Percentiles rank a stretch among this genome's conserved stretches.
Evolutionary conservation across 1,140 invertebrate species (phyloP).

Genomic region (Drosophila kanapiae): DNA sequence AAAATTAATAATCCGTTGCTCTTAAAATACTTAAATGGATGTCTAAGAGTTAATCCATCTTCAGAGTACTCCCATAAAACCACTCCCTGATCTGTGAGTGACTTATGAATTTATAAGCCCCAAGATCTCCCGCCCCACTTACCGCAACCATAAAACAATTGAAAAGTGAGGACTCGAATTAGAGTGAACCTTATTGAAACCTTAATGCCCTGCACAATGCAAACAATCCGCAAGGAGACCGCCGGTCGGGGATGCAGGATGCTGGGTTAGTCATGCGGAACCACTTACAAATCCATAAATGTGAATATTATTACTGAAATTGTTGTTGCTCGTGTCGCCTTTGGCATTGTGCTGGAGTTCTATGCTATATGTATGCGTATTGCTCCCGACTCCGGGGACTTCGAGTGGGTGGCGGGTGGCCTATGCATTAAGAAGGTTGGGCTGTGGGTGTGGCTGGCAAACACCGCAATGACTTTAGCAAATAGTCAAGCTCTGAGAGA

Average conservation of each 20-base stretch:
- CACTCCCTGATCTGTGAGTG: constrained; percentile 62
- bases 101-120: constrained; percentile 77
- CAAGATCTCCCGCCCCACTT: constrained; percentile 10
- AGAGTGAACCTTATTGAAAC: constrained; percentile 76
- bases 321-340: constrained; percentile 56
- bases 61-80: neutral
- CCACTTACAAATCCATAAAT: constrained; percentile 84
- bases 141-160: constrained; percentile 54
- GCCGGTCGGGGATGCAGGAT: constrained; percentile 41
- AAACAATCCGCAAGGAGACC: constrained; percentile 17
- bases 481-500: constrained; percentile 71
- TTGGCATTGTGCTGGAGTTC: constrained; percentile 58
- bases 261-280: constrained; percentile 73
- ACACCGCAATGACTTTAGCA: constrained; percentile 81
- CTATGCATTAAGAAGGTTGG: neutral
- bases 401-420: constrained; percentile 28
- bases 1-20: neutral
- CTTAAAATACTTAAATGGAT: no score
- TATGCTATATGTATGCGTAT: constrained; percentile 19
- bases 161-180: constrained; percentile 68
- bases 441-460: constrained; percentile 26
- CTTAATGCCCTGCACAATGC: constrained; percentile 48
- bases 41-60: neutral
- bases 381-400: constrained; percentile 44
- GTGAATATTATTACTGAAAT: constrained; percentile 81